phyloP scores from a whole-genome alignment of 2,888 invertebrate genomes.

The Leptinotarsa peninsularis region DNA sequence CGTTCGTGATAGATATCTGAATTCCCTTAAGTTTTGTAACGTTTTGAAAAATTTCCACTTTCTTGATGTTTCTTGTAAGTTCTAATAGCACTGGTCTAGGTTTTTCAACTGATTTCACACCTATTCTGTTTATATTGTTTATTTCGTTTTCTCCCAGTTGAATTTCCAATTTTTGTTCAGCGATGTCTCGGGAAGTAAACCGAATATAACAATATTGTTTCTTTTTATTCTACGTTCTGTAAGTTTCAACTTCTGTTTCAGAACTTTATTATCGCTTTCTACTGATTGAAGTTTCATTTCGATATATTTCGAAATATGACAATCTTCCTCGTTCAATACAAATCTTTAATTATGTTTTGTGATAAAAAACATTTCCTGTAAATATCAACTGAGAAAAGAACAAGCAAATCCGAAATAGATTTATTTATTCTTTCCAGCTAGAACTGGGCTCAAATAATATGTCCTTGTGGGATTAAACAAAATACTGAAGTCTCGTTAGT shows the following conservation, averaged over 20 bases:
- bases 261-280: constrained; percentile 12
- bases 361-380: no score
- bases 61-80: constrained; percentile 4
- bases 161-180: constrained; percentile 14
- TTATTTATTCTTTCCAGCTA: no score
- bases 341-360: no score
- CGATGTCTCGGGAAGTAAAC: neutral
- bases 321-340: no score
- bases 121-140: constrained; percentile 14
- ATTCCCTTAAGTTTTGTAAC: no score
- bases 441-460: no score
- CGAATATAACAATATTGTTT: neutral
- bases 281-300: constrained; percentile 13
- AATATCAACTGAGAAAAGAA: no score
- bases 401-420: no score
- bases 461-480: no score
- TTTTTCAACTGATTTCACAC: neutral
- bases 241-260: constrained; percentile 6
- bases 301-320: neutral
- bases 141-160: constrained; percentile 4
- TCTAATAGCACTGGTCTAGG: constrained; percentile 5
- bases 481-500: neutral
- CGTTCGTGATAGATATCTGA: neutral
- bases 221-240: constrained; percentile 13
- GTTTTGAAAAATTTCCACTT: neutral